A percentile compares a stretch with the other conserved stretches of the same genome.
Evolutionary conservation across 1,140 invertebrate species (phyloP).

Genomic region (Teleogryllus occipitalis): DNA sequence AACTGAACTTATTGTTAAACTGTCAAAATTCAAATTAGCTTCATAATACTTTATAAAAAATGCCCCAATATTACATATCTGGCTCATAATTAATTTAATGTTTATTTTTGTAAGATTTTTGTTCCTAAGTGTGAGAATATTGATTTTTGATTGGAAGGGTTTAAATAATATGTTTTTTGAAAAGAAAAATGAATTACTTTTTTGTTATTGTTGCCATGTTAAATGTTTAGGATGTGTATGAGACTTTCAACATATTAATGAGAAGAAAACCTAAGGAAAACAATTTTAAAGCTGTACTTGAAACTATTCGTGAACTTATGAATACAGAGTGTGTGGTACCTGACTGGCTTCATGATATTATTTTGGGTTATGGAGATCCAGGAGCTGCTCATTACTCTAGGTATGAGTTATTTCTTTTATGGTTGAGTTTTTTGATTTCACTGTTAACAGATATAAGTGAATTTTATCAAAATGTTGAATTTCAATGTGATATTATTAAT

Average conservation of each 20-base stretch:
- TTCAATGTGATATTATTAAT: background rate
- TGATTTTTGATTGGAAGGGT: no score
- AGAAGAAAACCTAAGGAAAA: conserved; percentile 98
- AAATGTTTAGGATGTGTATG: conserved; percentile 73
- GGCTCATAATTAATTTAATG: no score
- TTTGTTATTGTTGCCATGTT: no score
- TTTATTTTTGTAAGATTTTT: no score
- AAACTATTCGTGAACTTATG: conserved; percentile 97
- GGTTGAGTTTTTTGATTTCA: conserved; percentile 8
- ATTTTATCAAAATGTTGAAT: background rate
- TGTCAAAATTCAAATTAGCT: no score
- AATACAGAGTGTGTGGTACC: conserved; percentile 99
- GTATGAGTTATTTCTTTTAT: conserved; percentile 36
- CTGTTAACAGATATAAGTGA: background rate
- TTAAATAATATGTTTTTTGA: background rate
- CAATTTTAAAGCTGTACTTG: conserved; percentile 98
- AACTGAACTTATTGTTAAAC: no score
- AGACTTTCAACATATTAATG: conserved; percentile 96
- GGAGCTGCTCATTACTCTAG: conserved; percentile 88
- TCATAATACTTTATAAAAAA: no score
- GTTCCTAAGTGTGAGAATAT: no score
- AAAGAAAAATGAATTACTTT: background rate
- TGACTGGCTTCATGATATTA: conserved; percentile 96
- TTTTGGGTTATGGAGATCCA: conserved; percentile 96
- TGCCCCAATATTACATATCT: no score